Base-by-base conservation (phyloP, 2,113 vertebrate species). In the Delphinapterus leucas region DNA sequence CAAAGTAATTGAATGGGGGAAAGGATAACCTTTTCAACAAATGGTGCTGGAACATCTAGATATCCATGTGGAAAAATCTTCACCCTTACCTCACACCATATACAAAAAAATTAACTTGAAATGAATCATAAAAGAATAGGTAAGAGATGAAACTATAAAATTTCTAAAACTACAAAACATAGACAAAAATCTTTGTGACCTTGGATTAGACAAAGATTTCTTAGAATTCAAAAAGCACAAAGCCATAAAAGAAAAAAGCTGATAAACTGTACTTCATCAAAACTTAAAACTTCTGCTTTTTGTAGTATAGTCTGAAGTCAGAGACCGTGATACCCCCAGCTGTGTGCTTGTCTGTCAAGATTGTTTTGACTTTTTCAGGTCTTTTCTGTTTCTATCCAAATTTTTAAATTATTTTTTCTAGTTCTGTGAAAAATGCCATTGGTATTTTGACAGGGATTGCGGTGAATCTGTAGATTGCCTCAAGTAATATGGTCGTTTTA, bases 1-100 rank as follows among this genome's bases (percentile, higher is more conserved):
- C 68, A 86, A 68, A 68, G 31, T 90, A 87, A 93, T 53, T 97
- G 67, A 88, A 90, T 58, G 33, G 11, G 31, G 13, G 38, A 70
- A 96, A 79, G 65, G 18, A 74, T 3, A 81, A 38, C 8, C 28
- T 89, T 92, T 88, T 89, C 94, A 93, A 81, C 10, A 94, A 92
- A 89, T 41, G 79, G n/a, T 81, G 10, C 67, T 93, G 41, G 73
- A 71, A 86, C 58, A 86, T 91, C 26, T 68, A 13, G 36, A 36
- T 85, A 90, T 71, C 21, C 44, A n/a, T 44, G 38, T 41, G 65
- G 23, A 85, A 92, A 92, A 85, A 60, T 6, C 47, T 88, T 88
- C 38, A 94, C 23, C 13, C 3, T 84, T 79, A 82, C 36, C 41
- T 91, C 61, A 77, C 3, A 95, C 15, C 9, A 55, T 71, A 44